Evolutionary conservation across 1,140 invertebrate genomes (phyloP).

Genomic region (Pseudomyrmex cubaensis): DNA sequence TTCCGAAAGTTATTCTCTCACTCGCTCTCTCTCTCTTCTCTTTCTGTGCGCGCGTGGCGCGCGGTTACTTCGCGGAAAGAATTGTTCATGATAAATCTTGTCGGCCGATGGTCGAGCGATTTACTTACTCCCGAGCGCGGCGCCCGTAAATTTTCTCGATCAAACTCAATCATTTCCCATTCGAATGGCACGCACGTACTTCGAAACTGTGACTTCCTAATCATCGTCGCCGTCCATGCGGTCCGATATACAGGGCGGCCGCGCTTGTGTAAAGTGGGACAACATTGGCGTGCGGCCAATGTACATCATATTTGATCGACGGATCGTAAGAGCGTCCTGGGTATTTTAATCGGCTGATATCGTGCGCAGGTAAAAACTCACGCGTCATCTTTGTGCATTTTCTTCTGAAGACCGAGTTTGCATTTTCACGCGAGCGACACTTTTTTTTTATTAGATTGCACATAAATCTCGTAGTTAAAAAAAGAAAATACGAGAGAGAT

Average conservation of each 20-base stretch:
- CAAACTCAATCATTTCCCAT: slow-evolving; percentile 73
- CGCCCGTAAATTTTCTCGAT: slow-evolving; percentile 66
- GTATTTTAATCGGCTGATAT: slow-evolving; percentile 51
- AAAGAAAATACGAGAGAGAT: background rate
- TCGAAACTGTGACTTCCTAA: slow-evolving; percentile 57
- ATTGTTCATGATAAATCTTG: slow-evolving; percentile 73
- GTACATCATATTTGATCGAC: slow-evolving; percentile 55
- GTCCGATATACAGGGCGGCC: slow-evolving; percentile 17
- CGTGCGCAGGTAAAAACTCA: slow-evolving; percentile 15
- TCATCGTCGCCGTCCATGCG: slow-evolving; percentile 33
- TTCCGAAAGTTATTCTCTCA: slow-evolving; percentile 66
- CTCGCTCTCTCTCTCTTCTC: background rate
- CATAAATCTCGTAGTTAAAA: slow-evolving; percentile 23
- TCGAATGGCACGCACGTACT: slow-evolving; percentile 65
- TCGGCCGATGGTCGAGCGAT: slow-evolving; percentile 66
- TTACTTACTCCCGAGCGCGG: slow-evolving; percentile 68
- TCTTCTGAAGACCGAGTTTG: background rate
- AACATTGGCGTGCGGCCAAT: slow-evolving; percentile 54
- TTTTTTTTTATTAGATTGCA: slow-evolving; percentile 17
- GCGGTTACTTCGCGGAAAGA: slow-evolving; percentile 54
- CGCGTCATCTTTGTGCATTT: slow-evolving; percentile 25
- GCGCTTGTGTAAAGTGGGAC: slow-evolving; percentile 36
- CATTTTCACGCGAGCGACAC: slow-evolving; percentile 8
- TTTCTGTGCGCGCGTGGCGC: background rate
- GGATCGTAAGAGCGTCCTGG: slow-evolving; percentile 44